phyloP scores from a whole-genome alignment of 2,113 vertebrate species.

The Elachura formosa region DNA sequence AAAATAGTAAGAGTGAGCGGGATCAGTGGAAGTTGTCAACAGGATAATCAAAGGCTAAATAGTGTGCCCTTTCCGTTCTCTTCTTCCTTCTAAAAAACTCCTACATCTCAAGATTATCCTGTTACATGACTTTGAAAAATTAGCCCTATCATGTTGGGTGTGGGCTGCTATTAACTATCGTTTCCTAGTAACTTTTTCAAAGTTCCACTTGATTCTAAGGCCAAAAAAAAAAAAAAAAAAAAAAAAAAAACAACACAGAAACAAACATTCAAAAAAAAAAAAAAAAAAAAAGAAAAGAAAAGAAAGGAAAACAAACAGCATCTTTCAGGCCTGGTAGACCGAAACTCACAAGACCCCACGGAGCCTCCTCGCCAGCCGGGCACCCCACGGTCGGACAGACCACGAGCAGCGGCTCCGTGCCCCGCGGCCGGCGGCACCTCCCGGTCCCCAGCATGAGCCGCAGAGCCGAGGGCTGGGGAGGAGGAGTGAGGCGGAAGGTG shows the following conservation, averaged over 20 bases:
- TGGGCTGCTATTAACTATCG: not conserved
- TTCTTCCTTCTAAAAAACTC: accelerated
- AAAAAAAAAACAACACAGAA: not conserved
- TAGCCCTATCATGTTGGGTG: accelerated
- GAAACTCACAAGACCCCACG: accelerated
- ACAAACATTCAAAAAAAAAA: accelerated
- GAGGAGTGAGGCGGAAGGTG: not conserved
- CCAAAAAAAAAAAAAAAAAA: not conserved
- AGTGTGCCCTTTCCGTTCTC: not conserved
- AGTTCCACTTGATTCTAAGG: not conserved
- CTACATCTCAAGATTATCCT: not conserved
- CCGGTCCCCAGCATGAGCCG: not conserved
- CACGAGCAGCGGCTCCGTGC: conserved; percentile 55
- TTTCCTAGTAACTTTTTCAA: not conserved
- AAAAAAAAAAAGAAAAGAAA: not conserved
- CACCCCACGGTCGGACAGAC: conserved; percentile 14
- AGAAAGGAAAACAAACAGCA: not conserved
- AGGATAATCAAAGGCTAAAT: not conserved
- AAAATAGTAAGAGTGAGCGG: not conserved
- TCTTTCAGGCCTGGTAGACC: not conserved
- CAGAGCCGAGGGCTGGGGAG: conserved; percentile 15
- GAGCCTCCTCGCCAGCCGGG: not conserved
- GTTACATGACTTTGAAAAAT: not conserved
- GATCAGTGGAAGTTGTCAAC: not conserved
- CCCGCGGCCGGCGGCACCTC: not conserved